phyloP scores from a whole-genome alignment of 2,797 vertebrate genomes.

The Melanotaenia trifasciata region DNA sequence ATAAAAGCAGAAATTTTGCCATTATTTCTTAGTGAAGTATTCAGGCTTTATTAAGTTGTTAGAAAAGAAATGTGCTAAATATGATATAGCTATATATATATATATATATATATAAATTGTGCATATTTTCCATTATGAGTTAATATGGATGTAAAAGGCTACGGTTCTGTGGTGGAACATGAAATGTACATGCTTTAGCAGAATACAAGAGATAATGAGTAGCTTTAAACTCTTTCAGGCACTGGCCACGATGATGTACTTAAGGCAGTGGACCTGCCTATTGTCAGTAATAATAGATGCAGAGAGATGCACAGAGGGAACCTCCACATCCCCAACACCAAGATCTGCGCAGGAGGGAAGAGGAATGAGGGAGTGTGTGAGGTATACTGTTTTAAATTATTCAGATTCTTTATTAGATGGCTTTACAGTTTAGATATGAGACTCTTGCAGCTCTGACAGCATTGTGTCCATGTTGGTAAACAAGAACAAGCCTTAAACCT shows the following conservation, averaged over 20 bases:
- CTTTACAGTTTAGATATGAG: constrained; percentile 16
- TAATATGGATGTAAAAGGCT: not conserved
- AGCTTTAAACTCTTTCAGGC: constrained; percentile 74
- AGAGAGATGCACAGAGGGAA: constrained; percentile 90
- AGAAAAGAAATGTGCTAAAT: not conserved
- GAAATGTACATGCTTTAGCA: constrained; percentile 3
- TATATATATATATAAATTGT: too few species aligned
- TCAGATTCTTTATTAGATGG: not conserved
- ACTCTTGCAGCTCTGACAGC: not conserved
- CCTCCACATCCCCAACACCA: constrained; percentile 90
- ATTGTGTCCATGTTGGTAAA: constrained; percentile 31
- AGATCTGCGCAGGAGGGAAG: constrained; percentile 94
- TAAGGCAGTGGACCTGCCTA: constrained; percentile 88
- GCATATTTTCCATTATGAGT: not conserved
- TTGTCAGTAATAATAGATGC: constrained; percentile 91
- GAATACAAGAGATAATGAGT: not conserved
- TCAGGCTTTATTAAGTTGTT: not conserved
- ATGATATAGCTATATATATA: too few species aligned
- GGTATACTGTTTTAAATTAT: constrained; percentile 79
- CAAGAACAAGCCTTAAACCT: constrained; percentile 24
- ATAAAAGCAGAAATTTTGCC: not conserved
- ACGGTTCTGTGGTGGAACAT: not conserved
- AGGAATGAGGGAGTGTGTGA: constrained; percentile 94
- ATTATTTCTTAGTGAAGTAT: not conserved
- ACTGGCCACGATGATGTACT: constrained; percentile 90